Conservation (phyloP, 92 coral and sea anemone genomes). For the Anthopleura xanthogrammica region DNA sequence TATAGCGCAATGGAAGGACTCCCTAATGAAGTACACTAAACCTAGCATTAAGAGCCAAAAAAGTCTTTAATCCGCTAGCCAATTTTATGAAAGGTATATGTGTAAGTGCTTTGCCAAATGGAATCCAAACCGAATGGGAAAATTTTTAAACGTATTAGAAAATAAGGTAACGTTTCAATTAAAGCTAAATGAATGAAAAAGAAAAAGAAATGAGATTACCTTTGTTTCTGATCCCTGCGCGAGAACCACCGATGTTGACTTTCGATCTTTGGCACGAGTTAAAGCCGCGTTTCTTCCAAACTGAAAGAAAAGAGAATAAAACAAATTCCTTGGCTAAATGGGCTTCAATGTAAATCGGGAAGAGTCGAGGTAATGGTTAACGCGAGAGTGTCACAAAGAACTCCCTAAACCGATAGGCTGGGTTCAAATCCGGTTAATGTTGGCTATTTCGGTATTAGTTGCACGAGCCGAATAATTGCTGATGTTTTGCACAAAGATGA, state of each 20-base stretch:
- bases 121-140: neutral
- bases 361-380: neutral
- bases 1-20: neutral
- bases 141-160: neutral
- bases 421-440: constrained; percentile 4
- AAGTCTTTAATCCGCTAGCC: neutral
- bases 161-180: neutral
- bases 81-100: neutral
- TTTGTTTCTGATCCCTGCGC: neutral
- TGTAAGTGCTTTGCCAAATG: neutral
- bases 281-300: neutral
- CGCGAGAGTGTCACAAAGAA: neutral
- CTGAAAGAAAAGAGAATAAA: neutral
- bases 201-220: constrained; percentile 3
- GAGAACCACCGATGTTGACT: neutral
- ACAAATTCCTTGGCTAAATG: neutral
- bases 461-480: constrained; percentile 2
- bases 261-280: neutral
- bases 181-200: constrained; percentile 32
- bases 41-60: neutral
- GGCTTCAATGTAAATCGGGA: neutral
- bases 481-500: neutral
- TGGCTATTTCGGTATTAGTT: constrained; percentile 6
- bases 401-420: neutral
- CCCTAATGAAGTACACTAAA: neutral